These are phyloP conservation scores for Hyla sarda DNA, from an alignment of 2,113 vertebrate genomes.

Conservation along the genomic window DNA sequence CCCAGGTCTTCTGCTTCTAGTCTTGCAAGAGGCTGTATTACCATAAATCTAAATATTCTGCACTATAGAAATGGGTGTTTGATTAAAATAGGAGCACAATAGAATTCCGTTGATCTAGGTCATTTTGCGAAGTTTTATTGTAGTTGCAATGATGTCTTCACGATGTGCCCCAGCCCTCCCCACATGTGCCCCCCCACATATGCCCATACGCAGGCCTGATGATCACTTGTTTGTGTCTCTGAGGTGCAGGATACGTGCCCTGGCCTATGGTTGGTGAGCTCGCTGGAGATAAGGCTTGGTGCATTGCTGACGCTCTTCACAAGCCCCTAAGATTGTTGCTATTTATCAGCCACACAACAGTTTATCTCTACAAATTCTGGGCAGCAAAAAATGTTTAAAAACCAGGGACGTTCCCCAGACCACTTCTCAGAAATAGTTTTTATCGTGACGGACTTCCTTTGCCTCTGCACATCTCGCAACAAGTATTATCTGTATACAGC, in stretches of 20 bases:
- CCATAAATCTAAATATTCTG: too few relatives aligned
- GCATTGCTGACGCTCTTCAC: neutral
- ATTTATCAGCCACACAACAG: slow-evolving; percentile 3
- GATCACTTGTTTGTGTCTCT: neutral
- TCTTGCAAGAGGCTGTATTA: too few relatives aligned
- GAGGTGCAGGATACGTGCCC: slow-evolving; percentile 1
- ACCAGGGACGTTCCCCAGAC: neutral
- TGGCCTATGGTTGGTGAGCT: neutral
- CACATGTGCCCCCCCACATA: neutral
- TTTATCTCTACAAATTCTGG: slow-evolving; percentile 11
- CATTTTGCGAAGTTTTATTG: neutral
- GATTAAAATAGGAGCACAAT: too few relatives aligned
- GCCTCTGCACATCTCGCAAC: slow-evolving; percentile 12
- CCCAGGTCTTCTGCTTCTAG: too few relatives aligned
- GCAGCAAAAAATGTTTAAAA: neutral
- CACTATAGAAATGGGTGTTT: too few relatives aligned
- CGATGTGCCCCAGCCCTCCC: neutral
- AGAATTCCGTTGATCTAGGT: too few relatives aligned
- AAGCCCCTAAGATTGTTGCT: neutral
- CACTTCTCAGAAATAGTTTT: slow-evolving; percentile 35
- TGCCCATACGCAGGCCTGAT: neutral
- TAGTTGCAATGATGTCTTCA: neutral
- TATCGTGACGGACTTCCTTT: slow-evolving; percentile 15
- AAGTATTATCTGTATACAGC: neutral
- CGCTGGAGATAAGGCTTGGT: neutral